These are phyloP conservation scores for Petrocephalus schoutedeni DNA, from an alignment of 2,797 vertebrate species.

Conservation along the genomic window DNA sequence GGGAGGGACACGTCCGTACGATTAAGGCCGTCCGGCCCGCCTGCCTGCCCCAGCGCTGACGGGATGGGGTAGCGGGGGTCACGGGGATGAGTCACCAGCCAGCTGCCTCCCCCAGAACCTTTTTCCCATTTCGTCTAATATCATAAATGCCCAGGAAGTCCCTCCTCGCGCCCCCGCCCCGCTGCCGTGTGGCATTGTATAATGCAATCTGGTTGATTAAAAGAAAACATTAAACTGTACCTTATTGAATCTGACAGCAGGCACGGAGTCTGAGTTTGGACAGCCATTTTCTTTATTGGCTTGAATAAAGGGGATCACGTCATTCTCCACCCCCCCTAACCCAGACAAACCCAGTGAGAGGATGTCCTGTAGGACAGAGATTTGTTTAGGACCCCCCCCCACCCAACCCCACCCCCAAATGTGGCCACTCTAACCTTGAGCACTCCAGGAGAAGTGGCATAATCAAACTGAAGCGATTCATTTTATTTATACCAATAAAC, in stretches of 20 bases:
- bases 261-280: constrained; percentile 68
- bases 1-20: not conserved
- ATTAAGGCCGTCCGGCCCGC: not conserved
- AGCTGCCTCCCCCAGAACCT: not conserved
- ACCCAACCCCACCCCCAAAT: constrained; percentile 28
- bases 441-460: constrained; percentile 28
- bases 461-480: constrained; percentile 42
- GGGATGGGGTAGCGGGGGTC: not conserved
- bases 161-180: constrained; percentile 7
- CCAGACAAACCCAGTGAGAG: constrained; percentile 65
- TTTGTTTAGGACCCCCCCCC: constrained; percentile 56
- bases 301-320: constrained; percentile 70
- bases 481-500: constrained; percentile 65
- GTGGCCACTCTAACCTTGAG: constrained; percentile 57
- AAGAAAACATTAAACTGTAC: constrained; percentile 79
- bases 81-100: not conserved
- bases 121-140: constrained; percentile 35
- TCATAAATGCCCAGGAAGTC: constrained; percentile 42
- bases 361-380: constrained; percentile 60
- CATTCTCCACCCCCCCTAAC: constrained; percentile 45
- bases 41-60: not conserved
- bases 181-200: constrained; percentile 53
- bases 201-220: constrained; percentile 84
- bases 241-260: constrained; percentile 80
- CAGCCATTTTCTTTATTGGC: constrained; percentile 77